A percentile compares a stretch with the other conserved stretches of the same genome.
Conservation (phyloP, 1,140 invertebrate species). For the Diabrotica virgifera region DNA sequence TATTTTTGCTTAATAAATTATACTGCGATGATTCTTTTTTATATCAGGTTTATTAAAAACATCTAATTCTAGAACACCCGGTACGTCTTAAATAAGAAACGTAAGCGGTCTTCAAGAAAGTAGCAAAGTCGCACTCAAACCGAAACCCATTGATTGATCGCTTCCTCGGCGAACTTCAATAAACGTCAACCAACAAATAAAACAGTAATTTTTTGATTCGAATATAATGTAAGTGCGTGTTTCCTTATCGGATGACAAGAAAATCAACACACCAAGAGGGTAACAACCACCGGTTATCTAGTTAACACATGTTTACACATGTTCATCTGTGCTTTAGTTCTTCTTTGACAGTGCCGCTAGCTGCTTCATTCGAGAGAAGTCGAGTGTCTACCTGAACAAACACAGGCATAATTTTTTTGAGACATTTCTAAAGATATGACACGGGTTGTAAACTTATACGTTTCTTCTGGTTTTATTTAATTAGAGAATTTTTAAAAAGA, state of each 20-base stretch:
- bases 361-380: background rate
- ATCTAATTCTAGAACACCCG: too few relatives aligned
- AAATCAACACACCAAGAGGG: conserved; percentile 22
- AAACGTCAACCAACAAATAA: conserved; percentile 12
- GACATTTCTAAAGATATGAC: too few relatives aligned
- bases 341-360: conserved; percentile 10
- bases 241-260: conserved; percentile 32
- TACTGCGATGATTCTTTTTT: too few relatives aligned
- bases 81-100: background rate
- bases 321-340: conserved; percentile 17
- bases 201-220: conserved; percentile 16
- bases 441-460: too few relatives aligned
- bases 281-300: conserved; percentile 22
- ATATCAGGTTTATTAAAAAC: too few relatives aligned
- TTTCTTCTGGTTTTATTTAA: too few relatives aligned
- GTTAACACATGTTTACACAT: conserved; percentile 24
- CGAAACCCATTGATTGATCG: conserved; percentile 12
- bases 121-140: background rate
- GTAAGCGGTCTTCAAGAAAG: background rate
- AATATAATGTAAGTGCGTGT: conserved; percentile 19
- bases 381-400: conserved; percentile 11
- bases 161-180: conserved; percentile 22
- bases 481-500: too few relatives aligned
- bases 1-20: too few relatives aligned
- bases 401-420: background rate